Evolutionary conservation across 2,888 invertebrate genomes (phyloP), one percentile per base, ranked within the genome.

Genomic region (Arge pagana): DNA sequence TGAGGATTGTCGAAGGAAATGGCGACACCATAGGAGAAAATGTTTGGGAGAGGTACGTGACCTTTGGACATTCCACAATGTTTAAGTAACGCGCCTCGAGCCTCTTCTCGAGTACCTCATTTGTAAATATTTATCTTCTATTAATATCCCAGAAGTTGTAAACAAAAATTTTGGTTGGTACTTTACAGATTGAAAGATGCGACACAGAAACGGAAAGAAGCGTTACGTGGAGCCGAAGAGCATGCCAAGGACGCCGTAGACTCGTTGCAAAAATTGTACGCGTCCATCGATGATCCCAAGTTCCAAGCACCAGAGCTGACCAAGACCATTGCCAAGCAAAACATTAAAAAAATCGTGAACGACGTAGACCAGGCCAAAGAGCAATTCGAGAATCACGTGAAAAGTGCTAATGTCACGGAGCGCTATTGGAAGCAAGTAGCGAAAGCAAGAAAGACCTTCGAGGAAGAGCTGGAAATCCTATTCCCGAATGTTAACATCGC

Each of bases 341-440:
- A 76, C 42, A 62, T 77, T 2, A 68, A 66, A 8, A 71, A 72
- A 40, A 70, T 85, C 11, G 70, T 80, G 6, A 78, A 80, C 0
- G 87, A 89, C 60, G 80, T 91, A 1, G 76, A 78, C 19, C 71
- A 70, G 0, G 85, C 85, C 0, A 86, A 86, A 63, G 78, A 80
- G 4, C 80, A 79, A 5, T 84, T 84, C 50, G 83, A 83, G 16
- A 70, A 74, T 0, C 85, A 85, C 54, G 69, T 80, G 36, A 81
- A 82, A 19, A 78, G 79, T 37, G 79, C 86, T 0, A 82, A 80
- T 37, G 78, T 93, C 1, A 84, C 89, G 13, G 88, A 91, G 57
- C 87, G 85, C 65, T 95, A 91, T 70, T 92, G 93, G 87, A 86
- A 85, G 48, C 86, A 90, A 78, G 90, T 91, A 66, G 81, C 83